phyloP scores from a whole-genome alignment of 2,888 invertebrate species.

The Eristalis tenax region DNA sequence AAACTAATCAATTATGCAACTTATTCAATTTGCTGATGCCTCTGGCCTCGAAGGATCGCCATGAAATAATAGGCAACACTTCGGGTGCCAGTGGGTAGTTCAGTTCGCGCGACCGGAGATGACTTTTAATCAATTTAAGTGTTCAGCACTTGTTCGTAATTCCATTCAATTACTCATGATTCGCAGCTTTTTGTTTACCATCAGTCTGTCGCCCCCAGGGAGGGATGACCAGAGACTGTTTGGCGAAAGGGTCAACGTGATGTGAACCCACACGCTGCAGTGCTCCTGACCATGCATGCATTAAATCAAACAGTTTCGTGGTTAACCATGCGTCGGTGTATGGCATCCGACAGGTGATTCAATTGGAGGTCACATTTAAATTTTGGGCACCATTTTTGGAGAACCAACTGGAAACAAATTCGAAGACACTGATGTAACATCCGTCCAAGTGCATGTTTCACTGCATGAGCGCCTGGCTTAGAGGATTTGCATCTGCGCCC shows the following conservation, averaged over 20 bases:
- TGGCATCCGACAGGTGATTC: no score
- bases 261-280: background rate
- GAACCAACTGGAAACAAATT: no score
- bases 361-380: no score
- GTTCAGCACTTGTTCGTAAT: background rate
- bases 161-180: background rate
- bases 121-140: background rate
- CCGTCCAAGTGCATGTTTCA: no score
- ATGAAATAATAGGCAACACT: background rate
- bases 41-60: background rate
- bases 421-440: no score
- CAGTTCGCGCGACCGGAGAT: background rate
- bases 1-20: background rate
- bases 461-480: no score
- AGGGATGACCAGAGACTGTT: background rate
- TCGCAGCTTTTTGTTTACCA: background rate
- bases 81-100: background rate
- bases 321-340: no score
- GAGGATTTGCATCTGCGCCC: no score
- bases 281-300: no score
- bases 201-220: background rate
- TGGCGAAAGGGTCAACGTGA: background rate
- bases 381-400: no score
- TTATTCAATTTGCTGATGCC: background rate
- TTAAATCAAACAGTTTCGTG: no score